Percentiles rank a stretch among this genome's conserved stretches.
These are phyloP conservation scores for Calephelis virginiensis DNA, from an alignment of 1,140 invertebrate species.

Conservation along the genomic window DNA sequence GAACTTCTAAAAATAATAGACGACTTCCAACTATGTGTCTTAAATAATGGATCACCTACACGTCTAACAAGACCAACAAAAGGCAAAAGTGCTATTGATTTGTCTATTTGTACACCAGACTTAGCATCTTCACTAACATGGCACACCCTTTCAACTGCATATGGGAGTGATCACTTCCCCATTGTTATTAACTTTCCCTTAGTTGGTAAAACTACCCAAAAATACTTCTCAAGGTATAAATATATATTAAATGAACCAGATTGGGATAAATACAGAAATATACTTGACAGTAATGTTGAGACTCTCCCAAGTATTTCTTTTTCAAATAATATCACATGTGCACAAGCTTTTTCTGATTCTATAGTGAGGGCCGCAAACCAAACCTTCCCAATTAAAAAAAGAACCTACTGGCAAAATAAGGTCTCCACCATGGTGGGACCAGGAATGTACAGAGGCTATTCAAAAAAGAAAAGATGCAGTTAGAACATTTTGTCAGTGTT, in stretches of 20 bases:
- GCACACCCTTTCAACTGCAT: constrained; percentile 10
- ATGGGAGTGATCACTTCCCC: constrained; percentile 25
- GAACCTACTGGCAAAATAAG: not conserved
- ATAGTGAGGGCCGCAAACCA: constrained; percentile 17
- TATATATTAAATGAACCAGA: constrained; percentile 9
- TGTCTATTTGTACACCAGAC: constrained; percentile 20
- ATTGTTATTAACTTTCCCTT: constrained; percentile 10
- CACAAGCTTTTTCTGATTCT: not conserved
- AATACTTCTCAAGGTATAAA: not conserved
- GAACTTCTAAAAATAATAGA: too few species aligned
- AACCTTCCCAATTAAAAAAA: constrained; percentile 20
- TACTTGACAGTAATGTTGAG: not conserved
- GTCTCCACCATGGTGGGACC: constrained; percentile 32
- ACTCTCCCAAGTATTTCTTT: not conserved
- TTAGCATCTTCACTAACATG: constrained; percentile 20
- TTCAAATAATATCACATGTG: not conserved
- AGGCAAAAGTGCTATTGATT: constrained; percentile 21
- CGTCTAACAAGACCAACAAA: constrained; percentile 17
- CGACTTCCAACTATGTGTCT: constrained; percentile 17
- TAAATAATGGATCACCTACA: constrained; percentile 21
- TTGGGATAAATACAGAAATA: constrained; percentile 13
- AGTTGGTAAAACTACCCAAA: not conserved
- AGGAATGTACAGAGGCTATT: constrained; percentile 29
- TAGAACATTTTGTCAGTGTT: constrained; percentile 24
- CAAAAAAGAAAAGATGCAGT: constrained; percentile 29